Base-by-base conservation (phyloP, 1,140 invertebrate species). In the Arion vulgaris region DNA sequence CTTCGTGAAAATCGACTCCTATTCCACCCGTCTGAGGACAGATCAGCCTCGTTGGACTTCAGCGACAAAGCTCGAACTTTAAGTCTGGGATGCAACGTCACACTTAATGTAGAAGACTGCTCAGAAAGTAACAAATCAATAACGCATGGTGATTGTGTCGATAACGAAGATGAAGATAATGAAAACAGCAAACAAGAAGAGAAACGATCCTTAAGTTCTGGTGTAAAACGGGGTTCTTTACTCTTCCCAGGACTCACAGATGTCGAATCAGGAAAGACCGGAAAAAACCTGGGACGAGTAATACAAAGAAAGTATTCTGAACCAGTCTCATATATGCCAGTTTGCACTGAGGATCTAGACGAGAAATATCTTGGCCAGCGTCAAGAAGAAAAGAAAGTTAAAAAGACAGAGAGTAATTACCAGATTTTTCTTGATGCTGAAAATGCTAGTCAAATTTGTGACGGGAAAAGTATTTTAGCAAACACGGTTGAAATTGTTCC, bases 331-430 rank as follows among this genome's bases (percentile, higher is more conserved):
- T 78, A 78, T 41, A 78, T 78, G 57, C 34, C 76, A 5, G 76
- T 78, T 1, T 78, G 76, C 36, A 78, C 76, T 28, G 76, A 78
- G 34, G 76, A 78, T 39, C 17, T 66, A 4, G 76, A 78, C 36
- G 76, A 78, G 76, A 57, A 34, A 49, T 51, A 51, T 28, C 9
- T 1, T 23, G 45, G 53, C 26, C n/a, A 28, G 4, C 5, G 62
- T 39, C 2, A 72, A 39, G 71, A 72, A 11, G 36, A 72, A 1
- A 15, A 5, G 9, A 38, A 32, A 15, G 11, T n/a, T 72, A n/a
- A 72, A 38, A 19, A 19, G 7, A n/a, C 7, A 7, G 28, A 66
- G 5, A 28, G 32, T 0, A n/a, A 41, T 11, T 26, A 36, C 4
- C 38, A 49, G 71, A 49, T 39, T 4, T 28, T 41, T 26, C 71